phyloP scores from a whole-genome alignment of 2,113 vertebrate species.

The Montifringilla adamsi region DNA sequence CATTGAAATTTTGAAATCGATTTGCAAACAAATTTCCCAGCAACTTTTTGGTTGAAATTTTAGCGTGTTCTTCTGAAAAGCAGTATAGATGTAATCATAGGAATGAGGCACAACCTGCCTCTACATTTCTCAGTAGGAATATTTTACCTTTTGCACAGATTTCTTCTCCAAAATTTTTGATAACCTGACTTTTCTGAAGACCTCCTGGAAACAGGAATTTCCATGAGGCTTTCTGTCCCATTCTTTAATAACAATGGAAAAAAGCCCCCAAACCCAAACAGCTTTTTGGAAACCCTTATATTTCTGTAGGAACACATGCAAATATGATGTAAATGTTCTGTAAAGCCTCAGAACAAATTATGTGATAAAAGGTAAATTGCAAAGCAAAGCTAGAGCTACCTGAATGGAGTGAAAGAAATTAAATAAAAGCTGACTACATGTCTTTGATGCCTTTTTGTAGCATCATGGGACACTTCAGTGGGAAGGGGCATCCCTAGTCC shows the following conservation, averaged over 20 bases:
- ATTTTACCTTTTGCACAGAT: background rate
- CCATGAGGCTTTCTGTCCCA: background rate
- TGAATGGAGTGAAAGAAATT: background rate
- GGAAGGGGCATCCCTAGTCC: background rate
- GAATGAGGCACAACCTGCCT: background rate
- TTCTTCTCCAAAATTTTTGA: background rate
- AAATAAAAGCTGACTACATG: background rate
- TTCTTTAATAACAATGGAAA: background rate
- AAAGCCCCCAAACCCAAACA: background rate
- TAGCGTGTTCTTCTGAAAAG: background rate
- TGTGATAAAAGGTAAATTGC: background rate
- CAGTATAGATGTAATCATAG: background rate
- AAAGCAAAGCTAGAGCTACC: background rate
- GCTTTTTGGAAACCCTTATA: background rate
- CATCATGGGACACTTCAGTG: background rate
- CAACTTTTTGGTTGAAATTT: background rate
- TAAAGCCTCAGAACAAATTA: background rate
- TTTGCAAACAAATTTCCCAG: slow-evolving; percentile 24
- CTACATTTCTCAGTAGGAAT: background rate
- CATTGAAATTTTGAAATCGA: background rate
- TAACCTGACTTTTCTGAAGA: background rate
- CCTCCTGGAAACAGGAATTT: background rate
- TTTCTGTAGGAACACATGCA: background rate
- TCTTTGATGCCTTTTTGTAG: background rate
- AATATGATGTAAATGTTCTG: background rate